Conservation (phyloP, 2,888 invertebrate species). For the Sphaerophoria taeniata region DNA sequence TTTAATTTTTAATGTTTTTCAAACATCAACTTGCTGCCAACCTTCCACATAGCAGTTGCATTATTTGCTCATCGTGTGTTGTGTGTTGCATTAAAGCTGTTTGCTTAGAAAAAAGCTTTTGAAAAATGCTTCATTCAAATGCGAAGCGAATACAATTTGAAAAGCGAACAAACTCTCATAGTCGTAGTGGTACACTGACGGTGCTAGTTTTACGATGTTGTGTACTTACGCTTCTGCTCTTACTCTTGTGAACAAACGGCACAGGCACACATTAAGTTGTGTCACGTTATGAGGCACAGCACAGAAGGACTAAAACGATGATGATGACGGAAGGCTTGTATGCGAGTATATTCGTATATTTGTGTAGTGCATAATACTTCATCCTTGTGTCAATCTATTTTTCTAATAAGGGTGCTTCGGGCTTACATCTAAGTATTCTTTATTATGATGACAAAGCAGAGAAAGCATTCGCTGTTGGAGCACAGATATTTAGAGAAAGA, state of each 20-base stretch:
- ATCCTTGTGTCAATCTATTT: slow-evolving; percentile 74
- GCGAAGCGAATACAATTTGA: slow-evolving; percentile 67
- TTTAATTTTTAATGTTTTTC: slow-evolving; percentile 21
- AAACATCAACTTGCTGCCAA: slow-evolving; percentile 29
- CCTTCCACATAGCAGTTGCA: slow-evolving; percentile 49
- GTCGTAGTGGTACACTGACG: not conserved
- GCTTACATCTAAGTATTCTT: slow-evolving; percentile 72
- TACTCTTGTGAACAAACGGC: not conserved
- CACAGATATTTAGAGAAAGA: slow-evolving; percentile 36
- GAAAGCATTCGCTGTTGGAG: slow-evolving; percentile 55
- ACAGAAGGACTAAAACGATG: no score
- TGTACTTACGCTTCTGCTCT: slow-evolving; percentile 7
- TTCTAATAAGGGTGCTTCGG: slow-evolving; percentile 72
- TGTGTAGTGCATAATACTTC: slow-evolving; percentile 67
- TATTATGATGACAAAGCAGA: slow-evolving; percentile 74
- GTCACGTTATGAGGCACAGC: not conserved
- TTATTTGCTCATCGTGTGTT: slow-evolving; percentile 33
- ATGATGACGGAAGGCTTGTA: slow-evolving; percentile 35
- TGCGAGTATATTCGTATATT: slow-evolving; percentile 25
- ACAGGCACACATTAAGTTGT: slow-evolving; percentile 1
- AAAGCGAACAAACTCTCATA: slow-evolving; percentile 48
- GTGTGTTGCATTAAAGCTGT: slow-evolving; percentile 68
- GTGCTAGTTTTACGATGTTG: not conserved
- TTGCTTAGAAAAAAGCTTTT: slow-evolving; percentile 66
- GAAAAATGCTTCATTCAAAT: slow-evolving; percentile 64